These are phyloP conservation scores for Drosophila ananassae DNA, from an alignment of 1,140 invertebrate genomes.

Conservation along the genomic window DNA sequence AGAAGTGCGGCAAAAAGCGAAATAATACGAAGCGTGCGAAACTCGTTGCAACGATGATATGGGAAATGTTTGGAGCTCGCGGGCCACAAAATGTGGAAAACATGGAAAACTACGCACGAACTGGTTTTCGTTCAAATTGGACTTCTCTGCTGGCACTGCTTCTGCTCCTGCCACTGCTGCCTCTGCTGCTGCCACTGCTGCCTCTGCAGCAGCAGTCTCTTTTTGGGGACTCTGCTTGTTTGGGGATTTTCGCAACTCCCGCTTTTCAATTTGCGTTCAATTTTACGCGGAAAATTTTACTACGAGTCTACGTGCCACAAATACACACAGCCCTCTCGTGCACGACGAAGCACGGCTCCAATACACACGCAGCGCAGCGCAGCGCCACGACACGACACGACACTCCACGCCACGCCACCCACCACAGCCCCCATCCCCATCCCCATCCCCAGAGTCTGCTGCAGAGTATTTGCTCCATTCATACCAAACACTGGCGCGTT, in stretches of 20 bases:
- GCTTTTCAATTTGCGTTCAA: slow-evolving; percentile 72
- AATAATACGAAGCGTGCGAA: slow-evolving; percentile 67
- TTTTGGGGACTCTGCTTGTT: slow-evolving; percentile 2
- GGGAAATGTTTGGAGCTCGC: slow-evolving; percentile 46
- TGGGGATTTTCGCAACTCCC: slow-evolving; percentile 14
- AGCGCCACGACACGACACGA: too few species aligned
- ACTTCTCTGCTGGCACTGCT: background rate
- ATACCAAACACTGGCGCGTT: slow-evolving; percentile 48
- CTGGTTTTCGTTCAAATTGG: slow-evolving; percentile 20
- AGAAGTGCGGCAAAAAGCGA: slow-evolving; percentile 21
- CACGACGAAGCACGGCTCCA: slow-evolving; percentile 4
- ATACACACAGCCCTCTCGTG: slow-evolving; percentile 16
- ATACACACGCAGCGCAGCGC: slow-evolving; percentile 10
- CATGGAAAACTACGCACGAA: slow-evolving; percentile 53
- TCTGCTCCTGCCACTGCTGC: background rate
- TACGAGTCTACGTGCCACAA: slow-evolving; percentile 63
- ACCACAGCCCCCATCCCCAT: slow-evolving; percentile 12
- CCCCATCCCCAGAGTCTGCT: slow-evolving; percentile 35
- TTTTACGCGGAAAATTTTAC: slow-evolving; percentile 82
- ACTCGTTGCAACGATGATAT: slow-evolving; percentile 56
- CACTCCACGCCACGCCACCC: slow-evolving; percentile 2
- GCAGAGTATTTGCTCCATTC: slow-evolving; percentile 78
- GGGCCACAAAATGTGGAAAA: slow-evolving; percentile 33
- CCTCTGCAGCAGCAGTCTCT: background rate
- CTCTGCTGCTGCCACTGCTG: background rate